A percentile compares a stretch with the other conserved stretches of the same genome.
phyloP scores from a whole-genome alignment of 2,797 vertebrate genomes.

The Hapalemur alaotrensis region DNA sequence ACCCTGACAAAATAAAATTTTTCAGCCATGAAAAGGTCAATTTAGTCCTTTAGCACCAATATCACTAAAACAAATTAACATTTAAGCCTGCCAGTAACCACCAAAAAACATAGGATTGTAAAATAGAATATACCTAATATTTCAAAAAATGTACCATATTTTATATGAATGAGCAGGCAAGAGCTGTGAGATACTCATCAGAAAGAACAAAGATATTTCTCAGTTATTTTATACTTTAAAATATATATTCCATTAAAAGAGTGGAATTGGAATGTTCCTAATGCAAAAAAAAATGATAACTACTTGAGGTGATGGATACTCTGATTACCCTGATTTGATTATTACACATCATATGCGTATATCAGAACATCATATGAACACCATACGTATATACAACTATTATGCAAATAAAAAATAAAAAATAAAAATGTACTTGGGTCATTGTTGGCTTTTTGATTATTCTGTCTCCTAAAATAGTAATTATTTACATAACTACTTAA shows the following conservation, averaged over 20 bases:
- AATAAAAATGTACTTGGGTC: not conserved
- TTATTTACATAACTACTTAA: not conserved
- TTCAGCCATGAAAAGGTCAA: not conserved
- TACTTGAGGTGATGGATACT: not conserved
- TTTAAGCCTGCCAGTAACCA: not conserved
- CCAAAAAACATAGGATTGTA: not conserved
- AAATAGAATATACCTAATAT: not conserved
- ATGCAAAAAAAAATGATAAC: not conserved
- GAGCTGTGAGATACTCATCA: not conserved
- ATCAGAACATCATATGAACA: not conserved
- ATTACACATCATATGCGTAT: not conserved
- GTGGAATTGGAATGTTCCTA: not conserved
- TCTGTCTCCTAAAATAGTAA: not conserved
- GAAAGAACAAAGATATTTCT: slow-evolving; percentile 6
- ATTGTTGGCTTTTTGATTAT: not conserved
- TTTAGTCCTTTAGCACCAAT: not conserved
- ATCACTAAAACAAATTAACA: not conserved
- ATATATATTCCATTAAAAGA: not conserved
- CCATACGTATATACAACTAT: not conserved
- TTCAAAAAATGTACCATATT: not conserved
- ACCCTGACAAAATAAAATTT: slow-evolving; percentile 30
- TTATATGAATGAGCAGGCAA: not conserved
- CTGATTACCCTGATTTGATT: not conserved
- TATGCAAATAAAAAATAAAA: not conserved
- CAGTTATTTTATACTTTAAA: not conserved